phyloP scores from a whole-genome alignment of 2,797 vertebrate species.

The Petrocephalus sullivani region DNA sequence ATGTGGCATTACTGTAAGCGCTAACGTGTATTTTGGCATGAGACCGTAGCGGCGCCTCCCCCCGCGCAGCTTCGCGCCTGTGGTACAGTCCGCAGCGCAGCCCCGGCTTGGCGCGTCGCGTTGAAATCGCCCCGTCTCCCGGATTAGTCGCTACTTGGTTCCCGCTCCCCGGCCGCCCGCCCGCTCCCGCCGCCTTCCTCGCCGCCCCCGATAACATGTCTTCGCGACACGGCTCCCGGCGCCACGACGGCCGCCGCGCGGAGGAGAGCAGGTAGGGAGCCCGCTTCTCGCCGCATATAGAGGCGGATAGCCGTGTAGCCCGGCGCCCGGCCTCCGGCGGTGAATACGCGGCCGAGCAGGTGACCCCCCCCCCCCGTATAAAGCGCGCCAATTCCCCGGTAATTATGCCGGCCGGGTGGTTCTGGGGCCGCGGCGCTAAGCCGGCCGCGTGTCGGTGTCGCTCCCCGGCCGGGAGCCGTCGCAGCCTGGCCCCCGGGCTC shows the following conservation, averaged over 20 bases:
- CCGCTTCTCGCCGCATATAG: no score
- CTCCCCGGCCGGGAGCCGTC: background rate
- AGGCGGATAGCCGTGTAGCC: no score
- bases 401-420: background rate
- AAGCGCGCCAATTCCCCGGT: no score
- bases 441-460: background rate
- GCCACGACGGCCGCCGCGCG: background rate
- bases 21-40: background rate
- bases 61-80: background rate
- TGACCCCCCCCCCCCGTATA: no score
- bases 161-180: background rate
- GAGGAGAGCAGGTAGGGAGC: conserved; percentile 17
- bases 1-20: background rate
- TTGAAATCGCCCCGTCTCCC: conserved; percentile 15
- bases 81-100: conserved; percentile 17
- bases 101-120: conserved; percentile 26
- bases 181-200: background rate
- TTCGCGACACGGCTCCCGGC: conserved; percentile 12
- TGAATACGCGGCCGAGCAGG: no score
- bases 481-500: background rate
- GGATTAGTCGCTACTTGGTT: background rate
- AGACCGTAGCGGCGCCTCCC: background rate
- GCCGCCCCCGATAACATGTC: background rate
- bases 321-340: no score
- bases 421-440: background rate